A percentile compares a stretch with the other conserved stretches of the same genome.
These are phyloP conservation scores for Aphrophora alni DNA, from an alignment of 2,888 invertebrate genomes.

Conservation along the genomic window DNA sequence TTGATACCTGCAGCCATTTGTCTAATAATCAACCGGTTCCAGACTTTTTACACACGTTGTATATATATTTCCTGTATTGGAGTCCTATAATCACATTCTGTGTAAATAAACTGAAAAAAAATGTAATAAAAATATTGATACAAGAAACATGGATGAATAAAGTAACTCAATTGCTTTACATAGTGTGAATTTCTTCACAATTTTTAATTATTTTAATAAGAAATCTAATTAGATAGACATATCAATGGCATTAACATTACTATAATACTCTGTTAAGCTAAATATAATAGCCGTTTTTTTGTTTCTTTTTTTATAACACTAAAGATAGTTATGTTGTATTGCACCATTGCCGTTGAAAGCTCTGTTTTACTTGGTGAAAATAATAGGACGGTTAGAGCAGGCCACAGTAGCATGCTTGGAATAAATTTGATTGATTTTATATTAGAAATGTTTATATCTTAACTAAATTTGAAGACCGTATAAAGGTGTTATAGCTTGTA, in stretches of 20 bases:
- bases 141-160: background rate
- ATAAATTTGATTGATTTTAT: background rate
- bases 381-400: constrained; percentile 21
- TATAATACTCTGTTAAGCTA: constrained; percentile 36
- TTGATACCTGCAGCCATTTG: too few species aligned
- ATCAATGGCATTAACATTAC: constrained; percentile 36
- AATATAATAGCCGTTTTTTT: constrained; percentile 31
- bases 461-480: too few species aligned
- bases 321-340: constrained; percentile 33
- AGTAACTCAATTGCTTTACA: background rate
- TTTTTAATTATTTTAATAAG: constrained; percentile 33
- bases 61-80: too few species aligned
- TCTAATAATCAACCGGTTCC: too few species aligned
- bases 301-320: constrained; percentile 17
- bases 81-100: too few species aligned
- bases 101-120: too few species aligned
- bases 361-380: constrained; percentile 25
- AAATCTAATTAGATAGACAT: constrained; percentile 38
- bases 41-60: too few species aligned
- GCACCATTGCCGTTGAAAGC: constrained; percentile 29
- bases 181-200: background rate
- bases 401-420: background rate
- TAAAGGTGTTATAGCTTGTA: too few species aligned
- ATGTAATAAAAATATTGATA: too few species aligned
- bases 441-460: too few species aligned